Conservation (phyloP, 2,113 vertebrate genomes). For the Crocuta crocuta region DNA sequence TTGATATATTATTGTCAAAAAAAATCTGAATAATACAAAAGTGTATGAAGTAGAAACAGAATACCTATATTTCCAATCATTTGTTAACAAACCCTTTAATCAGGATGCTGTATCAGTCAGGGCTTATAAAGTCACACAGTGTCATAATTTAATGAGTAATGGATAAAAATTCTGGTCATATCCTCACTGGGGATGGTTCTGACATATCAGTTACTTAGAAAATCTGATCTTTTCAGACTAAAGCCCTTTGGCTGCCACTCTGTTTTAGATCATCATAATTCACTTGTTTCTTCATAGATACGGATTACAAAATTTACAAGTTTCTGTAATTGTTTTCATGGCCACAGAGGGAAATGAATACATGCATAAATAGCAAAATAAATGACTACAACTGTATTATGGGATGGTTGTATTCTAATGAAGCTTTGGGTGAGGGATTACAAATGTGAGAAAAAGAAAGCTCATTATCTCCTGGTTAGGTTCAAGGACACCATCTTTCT, state of each 20-base stretch:
- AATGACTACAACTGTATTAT: conserved; percentile 5
- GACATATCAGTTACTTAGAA: conserved; percentile 80
- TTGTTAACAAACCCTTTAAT: conserved; percentile 77
- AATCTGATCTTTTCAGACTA: conserved; percentile 78
- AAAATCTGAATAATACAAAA: conserved; percentile 13
- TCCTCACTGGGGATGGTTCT: conserved; percentile 71
- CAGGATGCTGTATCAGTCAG: conserved; percentile 78
- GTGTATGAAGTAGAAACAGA: conserved; percentile 34
- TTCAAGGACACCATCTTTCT: conserved; percentile 69
- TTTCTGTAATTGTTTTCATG: conserved; percentile 25
- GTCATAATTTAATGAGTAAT: conserved; percentile 85
- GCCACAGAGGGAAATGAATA: conserved; percentile 53
- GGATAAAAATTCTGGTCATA: conserved; percentile 87
- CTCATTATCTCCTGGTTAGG: conserved; percentile 73
- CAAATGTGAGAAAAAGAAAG: conserved; percentile 57
- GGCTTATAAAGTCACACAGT: conserved; percentile 79
- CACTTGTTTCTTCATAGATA: conserved; percentile 66
- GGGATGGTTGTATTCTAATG: conserved; percentile 61
- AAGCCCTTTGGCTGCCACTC: conserved; percentile 70
- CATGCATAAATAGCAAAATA: conserved; percentile 31
- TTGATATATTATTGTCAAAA: conserved; percentile 1
- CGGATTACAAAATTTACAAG: conserved; percentile 30
- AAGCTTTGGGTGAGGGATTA: conserved; percentile 65
- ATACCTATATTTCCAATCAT: conserved; percentile 49
- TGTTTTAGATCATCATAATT: conserved; percentile 66